Evolutionary conservation across 2,888 invertebrate genomes (phyloP), one percentile per base, ranked within the genome.

Genomic region (Volucella inanis): DNA sequence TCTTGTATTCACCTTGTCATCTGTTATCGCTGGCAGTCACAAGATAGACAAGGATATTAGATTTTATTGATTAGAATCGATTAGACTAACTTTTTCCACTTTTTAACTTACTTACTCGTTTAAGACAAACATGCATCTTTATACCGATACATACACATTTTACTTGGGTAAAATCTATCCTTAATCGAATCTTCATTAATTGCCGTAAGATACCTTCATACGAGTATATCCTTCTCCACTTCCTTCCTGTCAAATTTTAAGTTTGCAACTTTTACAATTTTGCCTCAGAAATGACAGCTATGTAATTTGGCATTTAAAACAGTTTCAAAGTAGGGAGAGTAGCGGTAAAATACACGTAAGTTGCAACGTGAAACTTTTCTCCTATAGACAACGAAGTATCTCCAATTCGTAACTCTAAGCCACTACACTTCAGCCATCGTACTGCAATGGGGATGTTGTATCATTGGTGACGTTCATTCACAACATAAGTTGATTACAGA

Each of bases 231-330:
- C 43, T 22, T 15, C 2, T 11, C 1, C 8, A 6, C 18, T 6
- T 12, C 8, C 22, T 15, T 54, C 52, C 43, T 31, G 43, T n/a
- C 22, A 55, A 55, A 68, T 68, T 55, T 55, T 14, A 54, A 67
- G 67, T 67, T 67, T 45, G 8, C 3, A 54, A 55, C 54, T 14
- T 68, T 68, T 38, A 31, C 22, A 54, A 67, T 67, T 57, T 57
- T 39, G n/a, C 57, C 10, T 39, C 15, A 10, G 11, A 57, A 57
- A 39, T 57, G 57, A 57, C 38, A 39, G 15, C 39, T 55, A 18
- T 41, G 50, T 41, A 43, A 18, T 67, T 52, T 54, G 41, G 52
- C 52, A 18, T 67, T 67, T 54, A 38, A 41, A 39, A 57, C 14
- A 41, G 41, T 57, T n/a, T 15, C 22, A 54, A 8, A 57, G 39